phyloP scores from a whole-genome alignment of 2,113 vertebrate genomes.

The Conger conger region DNA sequence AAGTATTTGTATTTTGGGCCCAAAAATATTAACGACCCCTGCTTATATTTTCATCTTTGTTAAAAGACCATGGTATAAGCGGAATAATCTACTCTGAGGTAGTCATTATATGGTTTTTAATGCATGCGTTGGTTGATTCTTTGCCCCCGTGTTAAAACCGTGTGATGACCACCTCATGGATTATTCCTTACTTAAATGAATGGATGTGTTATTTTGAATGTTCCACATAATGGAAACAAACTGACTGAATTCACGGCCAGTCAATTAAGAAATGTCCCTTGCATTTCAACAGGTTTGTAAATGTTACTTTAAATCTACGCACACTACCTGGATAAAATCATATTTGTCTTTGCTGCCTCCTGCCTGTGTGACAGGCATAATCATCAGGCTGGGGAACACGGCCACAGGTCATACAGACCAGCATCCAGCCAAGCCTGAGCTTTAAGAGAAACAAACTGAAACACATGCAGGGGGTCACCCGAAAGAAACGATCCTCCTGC shows the following conservation, averaged over 20 bases:
- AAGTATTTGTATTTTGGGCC: too few species aligned
- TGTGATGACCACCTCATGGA: too few species aligned
- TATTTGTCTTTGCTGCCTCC: neutral
- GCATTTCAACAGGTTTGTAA: slow-evolving; percentile 6
- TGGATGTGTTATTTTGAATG: too few species aligned
- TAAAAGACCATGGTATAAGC: too few species aligned
- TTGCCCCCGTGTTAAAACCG: too few species aligned
- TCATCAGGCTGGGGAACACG: neutral
- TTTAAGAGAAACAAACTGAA: neutral
- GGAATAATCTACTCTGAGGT: too few species aligned
- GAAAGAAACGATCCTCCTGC: neutral
- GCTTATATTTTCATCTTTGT: too few species aligned
- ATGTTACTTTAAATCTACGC: slow-evolving; percentile 2
- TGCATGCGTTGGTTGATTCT: too few species aligned
- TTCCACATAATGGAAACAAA: neutral
- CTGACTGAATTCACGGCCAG: neutral
- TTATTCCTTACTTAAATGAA: too few species aligned
- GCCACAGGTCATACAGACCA: neutral
- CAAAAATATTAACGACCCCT: too few species aligned
- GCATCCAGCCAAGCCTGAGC: neutral
- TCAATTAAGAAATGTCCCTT: neutral
- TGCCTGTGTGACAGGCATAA: neutral
- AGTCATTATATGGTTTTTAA: too few species aligned
- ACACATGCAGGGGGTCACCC: neutral
- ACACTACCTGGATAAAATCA: neutral